Conservation (phyloP, 2,888 invertebrate species). For the Coecobrya sp. region DNA sequence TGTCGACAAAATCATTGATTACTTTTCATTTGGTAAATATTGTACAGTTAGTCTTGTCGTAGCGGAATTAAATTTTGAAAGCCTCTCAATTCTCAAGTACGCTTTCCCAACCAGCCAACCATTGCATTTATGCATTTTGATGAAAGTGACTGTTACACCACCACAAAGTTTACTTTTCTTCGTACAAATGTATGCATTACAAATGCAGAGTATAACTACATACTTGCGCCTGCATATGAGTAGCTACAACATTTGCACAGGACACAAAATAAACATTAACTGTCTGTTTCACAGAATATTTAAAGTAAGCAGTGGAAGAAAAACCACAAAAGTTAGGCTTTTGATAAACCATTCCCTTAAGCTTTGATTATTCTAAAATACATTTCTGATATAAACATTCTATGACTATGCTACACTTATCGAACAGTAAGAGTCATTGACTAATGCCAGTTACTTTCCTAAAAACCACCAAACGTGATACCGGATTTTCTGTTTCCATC, state of each 20-base stretch:
- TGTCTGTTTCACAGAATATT: neutral
- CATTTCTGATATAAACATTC: neutral
- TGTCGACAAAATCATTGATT: neutral
- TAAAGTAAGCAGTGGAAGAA: constrained; percentile 34
- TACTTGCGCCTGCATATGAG: neutral
- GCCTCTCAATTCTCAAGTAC: constrained; percentile 28
- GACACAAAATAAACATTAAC: constrained; percentile 35
- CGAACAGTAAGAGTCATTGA: neutral
- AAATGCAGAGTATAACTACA: neutral
- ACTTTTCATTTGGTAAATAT: constrained; percentile 9
- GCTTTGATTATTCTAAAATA: constrained; percentile 3
- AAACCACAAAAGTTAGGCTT: constrained; percentile 46
- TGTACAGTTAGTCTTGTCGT: neutral
- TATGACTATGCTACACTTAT: neutral
- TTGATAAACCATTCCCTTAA: constrained; percentile 20
- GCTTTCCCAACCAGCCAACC: neutral
- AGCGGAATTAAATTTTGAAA: neutral
- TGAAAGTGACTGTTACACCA: constrained; percentile 38
- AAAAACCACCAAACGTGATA: neutral
- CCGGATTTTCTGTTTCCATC: neutral
- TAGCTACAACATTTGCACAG: neutral
- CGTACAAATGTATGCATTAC: neutral
- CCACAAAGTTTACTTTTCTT: constrained; percentile 38
- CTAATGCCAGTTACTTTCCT: neutral
- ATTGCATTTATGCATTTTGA: neutral